Evolutionary conservation across 2,113 vertebrate genomes (phyloP).

Genomic region (Phaethornis superciliosus): DNA sequence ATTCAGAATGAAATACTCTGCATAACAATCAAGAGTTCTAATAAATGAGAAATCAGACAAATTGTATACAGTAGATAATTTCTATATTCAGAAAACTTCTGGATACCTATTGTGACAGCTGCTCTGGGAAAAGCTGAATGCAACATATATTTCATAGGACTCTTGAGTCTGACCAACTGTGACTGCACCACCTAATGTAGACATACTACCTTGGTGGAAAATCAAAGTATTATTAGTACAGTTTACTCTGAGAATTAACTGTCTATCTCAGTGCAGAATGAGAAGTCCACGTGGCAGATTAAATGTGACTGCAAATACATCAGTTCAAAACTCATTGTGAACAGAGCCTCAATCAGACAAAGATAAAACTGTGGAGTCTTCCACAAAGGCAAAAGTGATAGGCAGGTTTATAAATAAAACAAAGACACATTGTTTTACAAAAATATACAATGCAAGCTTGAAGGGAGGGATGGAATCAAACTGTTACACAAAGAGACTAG

Average conservation of each 20-base stretch:
- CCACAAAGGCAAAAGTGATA: slow-evolving; percentile 41
- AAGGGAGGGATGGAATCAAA: background rate
- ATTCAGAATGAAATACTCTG: background rate
- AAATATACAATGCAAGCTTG: slow-evolving; percentile 13
- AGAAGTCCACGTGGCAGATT: background rate
- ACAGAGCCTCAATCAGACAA: background rate
- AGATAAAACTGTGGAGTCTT: slow-evolving; percentile 29
- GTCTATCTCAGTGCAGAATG: background rate
- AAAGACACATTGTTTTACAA: slow-evolving; percentile 57
- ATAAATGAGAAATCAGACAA: slow-evolving; percentile 20
- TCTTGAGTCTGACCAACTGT: background rate
- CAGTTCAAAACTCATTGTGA: slow-evolving; percentile 5
- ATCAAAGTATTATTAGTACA: background rate
- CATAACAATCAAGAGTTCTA: slow-evolving; percentile 34
- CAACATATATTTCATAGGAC: background rate
- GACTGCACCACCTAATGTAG: background rate
- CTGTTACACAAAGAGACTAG: slow-evolving; percentile 24
- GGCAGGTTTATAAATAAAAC: slow-evolving; percentile 63
- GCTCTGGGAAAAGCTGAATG: background rate
- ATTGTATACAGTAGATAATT: background rate
- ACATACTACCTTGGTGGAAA: background rate
- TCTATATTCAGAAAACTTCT: background rate
- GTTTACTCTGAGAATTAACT: slow-evolving; percentile 4
- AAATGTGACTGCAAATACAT: background rate
- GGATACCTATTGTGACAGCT: background rate